Evolutionary conservation across 1,140 invertebrate species (phyloP).

Genomic region (Hylaeus anthracinus): DNA sequence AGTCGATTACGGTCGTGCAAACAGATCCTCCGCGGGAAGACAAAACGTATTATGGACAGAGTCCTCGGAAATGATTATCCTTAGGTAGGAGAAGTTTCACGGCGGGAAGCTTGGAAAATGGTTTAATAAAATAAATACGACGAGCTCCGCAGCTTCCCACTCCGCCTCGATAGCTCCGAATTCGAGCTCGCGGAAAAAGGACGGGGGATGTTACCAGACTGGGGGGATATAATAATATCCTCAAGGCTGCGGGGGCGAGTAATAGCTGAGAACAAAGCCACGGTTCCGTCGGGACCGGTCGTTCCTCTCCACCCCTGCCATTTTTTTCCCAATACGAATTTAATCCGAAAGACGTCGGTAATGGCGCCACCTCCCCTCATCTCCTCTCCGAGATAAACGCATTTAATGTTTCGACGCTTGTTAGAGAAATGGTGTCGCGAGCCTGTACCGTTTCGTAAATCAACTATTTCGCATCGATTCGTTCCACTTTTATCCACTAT

Average conservation of each 20-base stretch:
- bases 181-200: slow-evolving; percentile 40
- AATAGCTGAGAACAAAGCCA: slow-evolving; percentile 81
- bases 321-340: slow-evolving; percentile 75
- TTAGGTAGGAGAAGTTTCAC: slow-evolving; percentile 66
- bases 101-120: slow-evolving; percentile 65
- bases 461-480: background rate
- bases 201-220: slow-evolving; percentile 61
- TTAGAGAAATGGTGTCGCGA: background rate
- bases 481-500: too few species aligned
- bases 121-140: slow-evolving; percentile 82
- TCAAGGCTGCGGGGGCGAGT: slow-evolving; percentile 79
- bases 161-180: slow-evolving; percentile 52
- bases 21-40: background rate
- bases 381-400: slow-evolving; percentile 19
- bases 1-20: slow-evolving; percentile 17
- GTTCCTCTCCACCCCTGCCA: slow-evolving; percentile 49
- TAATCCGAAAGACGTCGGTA: slow-evolving; percentile 78
- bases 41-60: slow-evolving; percentile 27
- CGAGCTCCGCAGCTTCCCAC: slow-evolving; percentile 61
- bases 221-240: slow-evolving; percentile 81
- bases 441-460: background rate
- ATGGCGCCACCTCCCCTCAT: slow-evolving; percentile 33
- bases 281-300: slow-evolving; percentile 74
- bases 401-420: slow-evolving; percentile 49
- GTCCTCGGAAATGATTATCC: slow-evolving; percentile 52